Percentiles rank a stretch among this genome's conserved stretches.
These are phyloP conservation scores for Megalopta genalis DNA, from an alignment of 1,140 invertebrate species.

Conservation along the genomic window DNA sequence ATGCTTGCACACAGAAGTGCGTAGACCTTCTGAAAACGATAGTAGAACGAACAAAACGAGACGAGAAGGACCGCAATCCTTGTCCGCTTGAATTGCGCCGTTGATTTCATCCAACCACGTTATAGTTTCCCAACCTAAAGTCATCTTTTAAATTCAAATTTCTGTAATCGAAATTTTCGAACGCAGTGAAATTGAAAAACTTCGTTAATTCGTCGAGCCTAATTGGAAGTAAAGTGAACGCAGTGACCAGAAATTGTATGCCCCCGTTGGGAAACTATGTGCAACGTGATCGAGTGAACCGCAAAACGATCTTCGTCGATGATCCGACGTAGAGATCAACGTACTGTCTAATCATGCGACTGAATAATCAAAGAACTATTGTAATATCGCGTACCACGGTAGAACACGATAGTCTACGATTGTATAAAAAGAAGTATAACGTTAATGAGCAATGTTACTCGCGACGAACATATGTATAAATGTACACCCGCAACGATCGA, in stretches of 20 bases:
- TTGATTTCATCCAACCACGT: background rate
- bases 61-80: background rate
- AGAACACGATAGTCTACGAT: slow-evolving; percentile 26
- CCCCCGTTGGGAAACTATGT: no score
- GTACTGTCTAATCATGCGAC: slow-evolving; percentile 62
- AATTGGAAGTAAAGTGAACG: no score
- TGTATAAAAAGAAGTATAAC: slow-evolving; percentile 45
- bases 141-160: no score
- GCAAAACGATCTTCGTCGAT: background rate
- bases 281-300: background rate
- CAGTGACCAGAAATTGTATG: no score
- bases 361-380: slow-evolving; percentile 66
- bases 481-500: slow-evolving; percentile 53
- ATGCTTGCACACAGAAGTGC: no score
- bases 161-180: no score
- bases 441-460: slow-evolving; percentile 48
- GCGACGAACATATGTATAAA: background rate
- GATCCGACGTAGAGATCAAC: slow-evolving; percentile 3
- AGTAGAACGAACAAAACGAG: no score
- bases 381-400: slow-evolving; percentile 44
- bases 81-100: background rate
- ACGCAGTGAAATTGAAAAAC: no score
- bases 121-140: no score
- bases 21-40: no score
- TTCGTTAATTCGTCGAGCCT: no score